phyloP scores from a whole-genome alignment of 1,140 invertebrate genomes.

The Aphelinus certus region DNA sequence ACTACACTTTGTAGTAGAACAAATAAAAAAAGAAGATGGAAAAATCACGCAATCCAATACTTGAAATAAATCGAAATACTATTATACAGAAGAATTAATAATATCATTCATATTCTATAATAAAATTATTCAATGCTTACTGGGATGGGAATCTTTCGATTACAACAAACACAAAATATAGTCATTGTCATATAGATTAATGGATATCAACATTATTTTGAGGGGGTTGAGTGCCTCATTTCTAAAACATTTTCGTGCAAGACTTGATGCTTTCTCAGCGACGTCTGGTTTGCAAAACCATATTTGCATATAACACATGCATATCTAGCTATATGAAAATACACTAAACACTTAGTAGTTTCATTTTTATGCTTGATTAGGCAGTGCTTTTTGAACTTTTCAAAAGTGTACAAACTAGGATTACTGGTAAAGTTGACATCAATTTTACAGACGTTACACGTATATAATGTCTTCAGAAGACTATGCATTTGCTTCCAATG shows the following conservation, averaged over 20 bases:
- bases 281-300: constrained; percentile 38
- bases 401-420: constrained; percentile 6
- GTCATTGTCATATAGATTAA: too few species aligned
- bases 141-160: too few species aligned
- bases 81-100: too few species aligned
- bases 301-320: constrained; percentile 46
- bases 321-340: constrained; percentile 35
- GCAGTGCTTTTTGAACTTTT: constrained; percentile 42
- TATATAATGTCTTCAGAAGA: constrained; percentile 32
- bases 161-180: too few species aligned
- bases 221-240: too few species aligned
- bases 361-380: constrained; percentile 30
- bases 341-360: constrained; percentile 40
- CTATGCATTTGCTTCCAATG: constrained; percentile 50
- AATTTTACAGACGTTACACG: constrained; percentile 38
- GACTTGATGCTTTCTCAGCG: constrained; percentile 40
- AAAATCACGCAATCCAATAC: too few species aligned
- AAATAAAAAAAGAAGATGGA: too few species aligned
- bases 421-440: constrained; percentile 21
- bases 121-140: too few species aligned
- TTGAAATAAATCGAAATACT: too few species aligned
- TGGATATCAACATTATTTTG: too few species aligned
- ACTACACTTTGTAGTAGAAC: too few species aligned
- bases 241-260: constrained; percentile 4
- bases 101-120: too few species aligned